phyloP scores from a whole-genome alignment of 2,113 vertebrate genomes.

The Odocoileus hemionus region DNA sequence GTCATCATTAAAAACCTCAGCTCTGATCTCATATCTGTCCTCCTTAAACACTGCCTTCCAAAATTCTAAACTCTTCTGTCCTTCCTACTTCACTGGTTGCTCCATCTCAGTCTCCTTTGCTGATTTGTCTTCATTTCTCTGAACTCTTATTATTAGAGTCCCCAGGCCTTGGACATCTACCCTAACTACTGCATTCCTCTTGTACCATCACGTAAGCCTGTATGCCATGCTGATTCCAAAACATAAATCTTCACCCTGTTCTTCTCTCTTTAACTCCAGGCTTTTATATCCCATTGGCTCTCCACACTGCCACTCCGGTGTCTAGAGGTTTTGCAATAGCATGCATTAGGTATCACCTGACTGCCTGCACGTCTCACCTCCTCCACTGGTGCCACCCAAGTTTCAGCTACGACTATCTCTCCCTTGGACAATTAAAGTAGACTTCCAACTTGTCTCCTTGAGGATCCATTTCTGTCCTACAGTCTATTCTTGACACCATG shows the following conservation, averaged over 20 bases:
- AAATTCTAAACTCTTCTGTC: not conserved
- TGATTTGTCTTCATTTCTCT: not conserved
- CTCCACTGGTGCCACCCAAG: not conserved
- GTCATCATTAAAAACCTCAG: not conserved
- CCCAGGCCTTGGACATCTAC: not conserved
- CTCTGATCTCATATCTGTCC: not conserved
- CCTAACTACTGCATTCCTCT: not conserved
- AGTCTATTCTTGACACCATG: not conserved
- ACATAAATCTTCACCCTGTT: not conserved
- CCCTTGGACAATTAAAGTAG: not conserved
- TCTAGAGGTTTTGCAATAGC: not conserved
- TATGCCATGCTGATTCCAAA: not conserved
- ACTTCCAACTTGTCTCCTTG: not conserved
- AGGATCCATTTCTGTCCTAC: not conserved
- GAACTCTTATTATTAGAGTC: not conserved
- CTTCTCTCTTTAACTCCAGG: not conserved
- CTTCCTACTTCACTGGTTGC: not conserved
- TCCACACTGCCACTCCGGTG: not conserved
- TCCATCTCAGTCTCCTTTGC: not conserved
- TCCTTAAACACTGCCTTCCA: not conserved
- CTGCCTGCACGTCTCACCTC: not conserved
- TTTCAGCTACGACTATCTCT: not conserved
- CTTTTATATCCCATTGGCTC: not conserved
- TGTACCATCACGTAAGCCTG: not conserved
- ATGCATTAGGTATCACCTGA: not conserved